Base-by-base conservation (phyloP, 2,797 vertebrate genomes). In the Acropternis orthonyx region DNA sequence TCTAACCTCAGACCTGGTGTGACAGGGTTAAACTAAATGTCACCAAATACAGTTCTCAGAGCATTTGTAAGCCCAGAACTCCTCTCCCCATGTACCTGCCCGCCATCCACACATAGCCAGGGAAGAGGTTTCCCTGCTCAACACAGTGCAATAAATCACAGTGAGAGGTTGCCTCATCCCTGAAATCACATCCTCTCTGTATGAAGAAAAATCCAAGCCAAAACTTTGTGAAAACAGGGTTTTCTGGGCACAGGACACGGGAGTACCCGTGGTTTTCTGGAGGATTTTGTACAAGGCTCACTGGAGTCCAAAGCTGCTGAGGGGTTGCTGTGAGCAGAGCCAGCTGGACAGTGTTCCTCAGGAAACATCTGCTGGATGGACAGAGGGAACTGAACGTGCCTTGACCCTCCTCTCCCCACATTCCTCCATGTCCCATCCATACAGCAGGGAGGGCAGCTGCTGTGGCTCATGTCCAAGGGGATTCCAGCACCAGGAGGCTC, bases 301-400 rank as follows among this genome's bases (percentile, higher is more conserved):
- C 11, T 2, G 1, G 41, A 56, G 37, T 51, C 52, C 43, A 39
- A 43, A 74, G 44, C 65, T 80, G 76, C 44, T 2, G 5, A 32
- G 32, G 44, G 23, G 30, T 24, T 88, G 68, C 34, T 68, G 58
- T 18, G 43, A 80, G 43, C 75, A 44, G 61, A 72, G 89, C 81
- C 93, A 93, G 78, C 49, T 92, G 91, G 90, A 91, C 51, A 30
- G 20, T 4, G 46, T 20, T 95, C 49, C 54, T 77, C 72, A 28
- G 75, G 86, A 95, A 94, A 95, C 93, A 93, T 89, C 93, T 95
- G 88, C 71, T 91, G 76, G 39, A 41, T 13, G 34, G 65, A 73
- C 1, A 1, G 86, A 46, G 27, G 46, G 91, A 94, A 89, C 78
- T 58, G 72, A 71, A 48, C 0, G 26, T 67, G 51, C 84, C 76